Evolutionary conservation across 2,113 vertebrate genomes (phyloP).

Genomic region (Tenebrosternarchus preto): DNA sequence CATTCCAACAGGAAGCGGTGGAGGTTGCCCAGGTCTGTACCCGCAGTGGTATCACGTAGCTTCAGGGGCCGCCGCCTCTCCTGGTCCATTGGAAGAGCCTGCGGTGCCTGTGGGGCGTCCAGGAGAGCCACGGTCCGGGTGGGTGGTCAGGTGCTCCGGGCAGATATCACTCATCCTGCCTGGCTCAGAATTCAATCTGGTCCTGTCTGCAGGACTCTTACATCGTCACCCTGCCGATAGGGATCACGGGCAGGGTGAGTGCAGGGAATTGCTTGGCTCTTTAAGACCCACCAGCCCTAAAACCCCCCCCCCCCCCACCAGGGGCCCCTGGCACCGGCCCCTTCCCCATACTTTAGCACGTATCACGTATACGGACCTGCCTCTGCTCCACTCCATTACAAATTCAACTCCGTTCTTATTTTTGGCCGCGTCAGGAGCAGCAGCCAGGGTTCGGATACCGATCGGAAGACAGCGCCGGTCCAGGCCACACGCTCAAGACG

Average conservation of each 20-base stretch:
- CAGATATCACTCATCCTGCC: slow-evolving; percentile 69
- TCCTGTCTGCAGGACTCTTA: slow-evolving; percentile 60
- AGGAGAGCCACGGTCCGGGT: slow-evolving; percentile 59
- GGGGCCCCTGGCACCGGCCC: slow-evolving; percentile 36
- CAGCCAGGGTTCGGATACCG: too few relatives aligned
- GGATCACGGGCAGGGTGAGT: slow-evolving; percentile 56
- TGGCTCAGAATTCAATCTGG: slow-evolving; percentile 67
- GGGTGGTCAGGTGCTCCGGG: slow-evolving; percentile 66
- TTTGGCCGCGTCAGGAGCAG: neutral
- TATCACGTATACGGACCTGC: slow-evolving; percentile 10
- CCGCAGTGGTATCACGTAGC: slow-evolving; percentile 35
- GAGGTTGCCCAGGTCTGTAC: slow-evolving; percentile 32
- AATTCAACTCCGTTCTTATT: neutral
- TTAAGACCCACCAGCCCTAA: slow-evolving; percentile 44
- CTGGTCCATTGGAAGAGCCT: slow-evolving; percentile 16
- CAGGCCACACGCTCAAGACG: too few relatives aligned
- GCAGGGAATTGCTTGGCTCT: slow-evolving; percentile 50
- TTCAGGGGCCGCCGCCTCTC: slow-evolving; percentile 26
- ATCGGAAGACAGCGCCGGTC: too few relatives aligned
- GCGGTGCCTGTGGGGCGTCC: slow-evolving; percentile 31
- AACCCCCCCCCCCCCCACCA: slow-evolving; percentile 13
- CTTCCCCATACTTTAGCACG: slow-evolving; percentile 27
- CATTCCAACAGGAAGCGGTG: slow-evolving; percentile 31
- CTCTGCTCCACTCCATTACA: neutral
- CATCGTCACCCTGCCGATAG: slow-evolving; percentile 65